These are phyloP conservation scores for Ctenicera cuprea DNA, from an alignment of 2,888 invertebrate genomes.

Conservation along the genomic window DNA sequence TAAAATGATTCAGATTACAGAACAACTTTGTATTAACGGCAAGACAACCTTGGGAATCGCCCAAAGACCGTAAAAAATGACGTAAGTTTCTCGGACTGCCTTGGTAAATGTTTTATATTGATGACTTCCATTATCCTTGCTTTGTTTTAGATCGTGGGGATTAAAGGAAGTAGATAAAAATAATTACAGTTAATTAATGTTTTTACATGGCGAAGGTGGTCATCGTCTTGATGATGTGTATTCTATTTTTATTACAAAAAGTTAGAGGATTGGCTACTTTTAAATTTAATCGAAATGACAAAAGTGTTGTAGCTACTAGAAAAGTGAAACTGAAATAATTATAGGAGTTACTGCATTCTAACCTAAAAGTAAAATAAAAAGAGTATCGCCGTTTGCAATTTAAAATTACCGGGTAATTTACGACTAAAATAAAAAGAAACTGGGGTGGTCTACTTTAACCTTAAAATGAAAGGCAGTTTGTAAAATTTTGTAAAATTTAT, in stretches of 20 bases:
- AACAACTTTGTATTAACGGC: neutral
- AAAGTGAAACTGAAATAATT: slow-evolving; percentile 7
- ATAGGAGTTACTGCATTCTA: neutral
- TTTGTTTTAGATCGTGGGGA: slow-evolving; percentile 13
- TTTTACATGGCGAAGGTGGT: neutral
- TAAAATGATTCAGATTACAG: slow-evolving; percentile 21
- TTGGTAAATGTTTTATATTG: slow-evolving; percentile 46
- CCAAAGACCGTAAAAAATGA: slow-evolving; percentile 56
- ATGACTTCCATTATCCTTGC: slow-evolving; percentile 32
- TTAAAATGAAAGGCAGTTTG: no score
- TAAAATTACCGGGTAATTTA: neutral
- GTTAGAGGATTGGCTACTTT: neutral
- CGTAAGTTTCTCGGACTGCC: slow-evolving; percentile 58
- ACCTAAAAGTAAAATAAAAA: slow-evolving; percentile 7
- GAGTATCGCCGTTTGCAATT: neutral
- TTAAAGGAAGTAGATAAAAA: slow-evolving; percentile 24
- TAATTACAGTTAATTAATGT: slow-evolving; percentile 26
- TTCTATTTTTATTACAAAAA: neutral
- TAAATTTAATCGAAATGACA: no score
- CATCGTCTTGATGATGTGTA: slow-evolving; percentile 3
- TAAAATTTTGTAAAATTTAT: no score
- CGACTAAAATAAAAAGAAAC: neutral
- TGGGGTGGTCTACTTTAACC: no score
- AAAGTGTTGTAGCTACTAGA: neutral
- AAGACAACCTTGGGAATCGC: slow-evolving; percentile 53